A percentile compares a stretch with the other conserved stretches of the same genome.
Conservation (phyloP, 2,888 invertebrate genomes). For the Tenthredo scrophulariae region DNA sequence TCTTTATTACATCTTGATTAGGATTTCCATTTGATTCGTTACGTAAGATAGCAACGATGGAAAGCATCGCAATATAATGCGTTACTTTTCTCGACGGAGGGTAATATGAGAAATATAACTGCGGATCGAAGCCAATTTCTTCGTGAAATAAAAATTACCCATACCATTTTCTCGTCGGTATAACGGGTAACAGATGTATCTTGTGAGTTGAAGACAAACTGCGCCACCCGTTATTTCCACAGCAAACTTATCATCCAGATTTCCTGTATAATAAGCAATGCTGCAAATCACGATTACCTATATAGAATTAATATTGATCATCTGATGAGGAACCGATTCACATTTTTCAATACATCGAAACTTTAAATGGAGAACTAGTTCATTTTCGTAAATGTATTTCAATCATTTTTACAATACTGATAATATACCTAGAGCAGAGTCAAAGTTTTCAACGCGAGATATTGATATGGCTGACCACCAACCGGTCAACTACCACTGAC, state of each 20-base stretch:
- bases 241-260: neutral
- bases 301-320: neutral
- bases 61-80: too few relatives aligned
- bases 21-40: neutral
- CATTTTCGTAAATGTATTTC: neutral
- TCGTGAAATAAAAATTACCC: neutral
- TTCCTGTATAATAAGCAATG: neutral
- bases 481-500: neutral
- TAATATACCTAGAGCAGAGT: neutral
- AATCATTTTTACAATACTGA: neutral
- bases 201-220: neutral
- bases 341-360: neutral
- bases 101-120: neutral
- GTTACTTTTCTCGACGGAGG: neutral
- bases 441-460: neutral
- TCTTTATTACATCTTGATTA: neutral
- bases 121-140: neutral
- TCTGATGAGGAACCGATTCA: neutral
- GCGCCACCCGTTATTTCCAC: constrained; percentile 1
- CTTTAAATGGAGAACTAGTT: neutral
- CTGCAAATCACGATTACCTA: neutral
- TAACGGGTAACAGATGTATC: neutral
- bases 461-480: neutral
- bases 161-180: constrained; percentile 13
- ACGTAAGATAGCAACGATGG: neutral